phyloP scores from a whole-genome alignment of 2,797 vertebrate species.

The Petrocephalus sullivani region DNA sequence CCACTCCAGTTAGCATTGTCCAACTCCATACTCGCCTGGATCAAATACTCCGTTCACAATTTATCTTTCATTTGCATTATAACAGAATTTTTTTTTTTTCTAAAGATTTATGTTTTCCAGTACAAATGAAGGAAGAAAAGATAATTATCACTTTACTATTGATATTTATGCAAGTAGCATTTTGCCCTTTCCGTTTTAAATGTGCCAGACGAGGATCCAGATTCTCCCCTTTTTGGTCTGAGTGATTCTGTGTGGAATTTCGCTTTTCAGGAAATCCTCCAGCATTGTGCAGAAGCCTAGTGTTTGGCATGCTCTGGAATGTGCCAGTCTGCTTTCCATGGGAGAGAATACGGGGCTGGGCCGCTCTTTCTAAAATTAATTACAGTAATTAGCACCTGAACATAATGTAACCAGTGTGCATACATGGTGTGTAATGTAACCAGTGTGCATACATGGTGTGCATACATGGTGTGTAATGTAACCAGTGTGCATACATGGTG shows the following conservation, averaged over 20 bases:
- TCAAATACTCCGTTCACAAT: not conserved
- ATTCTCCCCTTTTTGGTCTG: not conserved
- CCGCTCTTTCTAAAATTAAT: not conserved
- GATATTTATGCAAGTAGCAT: not conserved
- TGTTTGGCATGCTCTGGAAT: not conserved
- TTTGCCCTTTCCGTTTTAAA: not conserved
- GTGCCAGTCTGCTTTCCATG: not conserved
- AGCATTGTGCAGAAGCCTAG: not conserved
- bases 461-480: not conserved
- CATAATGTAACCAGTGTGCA: not conserved
- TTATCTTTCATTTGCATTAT: not conserved
- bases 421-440: not conserved
- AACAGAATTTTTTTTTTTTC: not conserved
- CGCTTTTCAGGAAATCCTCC: not conserved
- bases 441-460: not conserved
- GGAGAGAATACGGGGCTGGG: not conserved
- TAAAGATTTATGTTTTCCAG: not conserved
- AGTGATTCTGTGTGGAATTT: not conserved
- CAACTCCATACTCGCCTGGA: not conserved
- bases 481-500: not conserved
- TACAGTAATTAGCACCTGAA: not conserved
- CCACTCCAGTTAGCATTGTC: not conserved
- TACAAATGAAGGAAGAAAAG: not conserved
- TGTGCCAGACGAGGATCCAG: not conserved
- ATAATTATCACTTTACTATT: not conserved